Evolutionary conservation across 2,888 invertebrate species (phyloP), one percentile per base, ranked within the genome.

Genomic region (Pammene fasciana): DNA sequence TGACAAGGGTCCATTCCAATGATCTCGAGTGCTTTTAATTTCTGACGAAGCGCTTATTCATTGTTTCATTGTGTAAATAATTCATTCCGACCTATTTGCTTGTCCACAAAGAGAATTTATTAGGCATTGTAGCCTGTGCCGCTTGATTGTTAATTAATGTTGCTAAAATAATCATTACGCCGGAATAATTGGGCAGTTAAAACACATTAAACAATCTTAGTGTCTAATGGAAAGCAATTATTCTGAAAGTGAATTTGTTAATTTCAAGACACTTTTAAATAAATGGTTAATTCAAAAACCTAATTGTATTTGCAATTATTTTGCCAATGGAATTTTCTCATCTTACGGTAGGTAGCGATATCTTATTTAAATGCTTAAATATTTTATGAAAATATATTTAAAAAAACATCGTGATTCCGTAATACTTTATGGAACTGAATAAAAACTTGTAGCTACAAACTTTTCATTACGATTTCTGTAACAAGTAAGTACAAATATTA

Each of bases 11-110:
- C 75, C 72, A 67, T 71, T 74, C 74, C 76, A 78, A 76, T 81
- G 80, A 80, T 79, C 75, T 78, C 75, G 74, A 82, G 75, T 80
- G 78, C 76, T 81, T 82, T 82, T 81, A 82, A 82, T 82, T 81
- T 78, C 76, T 81, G 77, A 77, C 74, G 74, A 76, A 78, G 75
- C 74, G 72, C 67, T 73, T 75, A 71, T 74, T 74, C 73, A 75
- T 76, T 78, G 76, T 78, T 79, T 74, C 72, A 75, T 74, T 75
- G 72, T 68, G 67, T 73, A 73, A 74, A 73, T 72, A 73, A 75
- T 75, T 72, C 71, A 75, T 74, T 72, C 43, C 52, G 41, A 59
- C 67, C 68, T 68, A 71, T 71, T 68, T 61, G 50, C 59, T 65
- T 68, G 65, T 67, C 68, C 71, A 34, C 70, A 71, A 74, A 74